Base-by-base conservation (phyloP, 2,797 vertebrate genomes). In the Anguilla anguilla region DNA sequence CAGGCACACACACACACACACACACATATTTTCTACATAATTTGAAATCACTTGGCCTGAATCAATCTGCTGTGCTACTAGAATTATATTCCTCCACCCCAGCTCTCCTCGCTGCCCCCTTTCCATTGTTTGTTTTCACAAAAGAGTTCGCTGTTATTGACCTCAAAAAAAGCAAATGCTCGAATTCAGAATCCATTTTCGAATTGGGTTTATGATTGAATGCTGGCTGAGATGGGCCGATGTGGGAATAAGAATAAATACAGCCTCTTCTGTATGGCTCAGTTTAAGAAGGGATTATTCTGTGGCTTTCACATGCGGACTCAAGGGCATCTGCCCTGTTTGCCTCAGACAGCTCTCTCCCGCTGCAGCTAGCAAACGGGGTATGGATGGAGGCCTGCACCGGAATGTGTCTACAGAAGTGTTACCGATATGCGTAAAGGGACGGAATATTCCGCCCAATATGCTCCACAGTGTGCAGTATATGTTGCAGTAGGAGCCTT, bases 131-230 rank as follows among this genome's bases (percentile, higher is more conserved):
- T 82, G 79, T 49, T 82, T 82, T 82, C 25, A 51, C 81, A 49
- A 69, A n/a, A 51, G 59, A 69, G 49, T 83, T 55, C 28, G 59
- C 86, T 19, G 28, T 53, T n/a, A 17, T 53, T 84, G 81, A 84
- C 59, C 46, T 55, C 46, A 39, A 72, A 84, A 72, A 84, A 55
- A 84, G 49, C 81, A 87, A 49, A 55, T 22, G 59, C 86, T 84
- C n/a, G 51, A 83, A 67, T 84, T 72, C 19, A 67, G 59, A 72
- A 84, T 59, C 82, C 79, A 82, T 87, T 87, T 87, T 64, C 46
- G 53, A 87, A 84, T 67, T 83, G 49, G 61, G 28, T 83, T 87
- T 87, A 49, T 87, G 49, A 87, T 84, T 87, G 86, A 83, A 64
- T 83, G 81, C 61, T 31, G 43, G 39, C 81, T 87, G 59, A 67